Percentiles rank a stretch among this genome's conserved stretches.
phyloP scores from a whole-genome alignment of 2,113 vertebrate species.

The Antechinus flavipes region DNA sequence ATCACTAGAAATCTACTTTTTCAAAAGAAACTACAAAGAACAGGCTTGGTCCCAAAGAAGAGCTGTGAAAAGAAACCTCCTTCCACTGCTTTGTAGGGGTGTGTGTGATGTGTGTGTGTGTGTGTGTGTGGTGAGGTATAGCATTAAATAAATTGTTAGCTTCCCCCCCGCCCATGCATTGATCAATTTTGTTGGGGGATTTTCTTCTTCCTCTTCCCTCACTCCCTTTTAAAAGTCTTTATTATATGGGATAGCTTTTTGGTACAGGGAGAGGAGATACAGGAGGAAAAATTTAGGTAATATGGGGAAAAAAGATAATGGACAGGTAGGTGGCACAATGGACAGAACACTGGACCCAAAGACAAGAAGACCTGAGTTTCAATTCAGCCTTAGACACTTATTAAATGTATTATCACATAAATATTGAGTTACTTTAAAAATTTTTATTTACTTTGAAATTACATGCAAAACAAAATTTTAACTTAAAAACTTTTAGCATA shows the following conservation, averaged over 20 bases:
- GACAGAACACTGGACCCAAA: neutral
- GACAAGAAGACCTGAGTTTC: neutral
- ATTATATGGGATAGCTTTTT: neutral
- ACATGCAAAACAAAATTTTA: neutral
- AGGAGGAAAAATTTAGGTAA: neutral
- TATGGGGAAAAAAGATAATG: neutral
- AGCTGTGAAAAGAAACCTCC: neutral
- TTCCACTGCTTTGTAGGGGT: neutral
- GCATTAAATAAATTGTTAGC: neutral
- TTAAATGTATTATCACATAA: neutral
- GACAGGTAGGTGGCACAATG: neutral
- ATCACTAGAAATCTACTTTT: neutral
- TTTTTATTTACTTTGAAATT: neutral
- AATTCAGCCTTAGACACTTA: neutral
- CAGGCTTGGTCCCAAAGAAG: neutral
- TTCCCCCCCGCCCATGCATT: neutral
- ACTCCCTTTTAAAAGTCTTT: neutral
- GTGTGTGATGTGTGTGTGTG: no score
- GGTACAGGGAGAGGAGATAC: neutral
- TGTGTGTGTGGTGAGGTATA: neutral
- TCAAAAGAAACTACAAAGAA: neutral
- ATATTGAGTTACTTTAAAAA: neutral
- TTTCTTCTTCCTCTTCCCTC: neutral
- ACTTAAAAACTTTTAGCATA: neutral
- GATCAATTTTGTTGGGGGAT: neutral